Evolutionary conservation across 2,888 invertebrate genomes (phyloP).

Genomic region (Drosophila percnosoma): DNA sequence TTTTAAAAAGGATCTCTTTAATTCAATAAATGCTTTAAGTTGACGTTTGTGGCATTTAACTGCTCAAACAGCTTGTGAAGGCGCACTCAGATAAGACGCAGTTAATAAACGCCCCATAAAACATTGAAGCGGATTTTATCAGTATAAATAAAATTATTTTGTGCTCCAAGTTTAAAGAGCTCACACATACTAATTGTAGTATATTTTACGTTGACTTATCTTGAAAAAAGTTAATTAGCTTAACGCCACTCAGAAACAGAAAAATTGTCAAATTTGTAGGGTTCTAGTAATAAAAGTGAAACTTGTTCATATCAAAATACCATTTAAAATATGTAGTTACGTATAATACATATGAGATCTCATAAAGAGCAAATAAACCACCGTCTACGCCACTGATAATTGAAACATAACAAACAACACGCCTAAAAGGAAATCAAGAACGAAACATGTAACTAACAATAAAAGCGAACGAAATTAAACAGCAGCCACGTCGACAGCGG

Average conservation of each 20-base stretch:
- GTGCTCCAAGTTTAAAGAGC: constrained; percentile 38
- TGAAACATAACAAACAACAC: constrained; percentile 48
- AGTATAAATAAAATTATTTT: constrained; percentile 49
- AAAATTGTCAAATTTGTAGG: constrained; percentile 19
- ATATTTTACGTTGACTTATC: constrained; percentile 51
- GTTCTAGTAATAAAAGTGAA: constrained; percentile 7
- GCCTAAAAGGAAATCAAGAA: constrained; percentile 57
- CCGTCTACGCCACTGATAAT: constrained; percentile 47
- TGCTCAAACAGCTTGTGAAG: constrained; percentile 10
- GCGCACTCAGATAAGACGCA: constrained; percentile 53
- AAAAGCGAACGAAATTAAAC: constrained; percentile 56
- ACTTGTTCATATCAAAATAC: not conserved
- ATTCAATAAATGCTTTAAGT: not conserved
- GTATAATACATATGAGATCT: not conserved
- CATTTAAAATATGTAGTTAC: not conserved
- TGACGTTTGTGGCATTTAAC: not conserved
- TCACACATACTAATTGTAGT: constrained; percentile 16
- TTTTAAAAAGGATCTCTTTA: constrained; percentile 25
- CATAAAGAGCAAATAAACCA: not conserved
- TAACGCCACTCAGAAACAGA: constrained; percentile 27
- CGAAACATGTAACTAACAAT: constrained; percentile 58
- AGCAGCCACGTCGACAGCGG: constrained; percentile 33
- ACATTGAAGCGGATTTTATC: constrained; percentile 61
- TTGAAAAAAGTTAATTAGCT: constrained; percentile 48
- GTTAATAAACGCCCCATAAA: constrained; percentile 56